These are phyloP conservation scores for Bombylius discolor DNA, from an alignment of 2,888 invertebrate genomes.

Conservation along the genomic window DNA sequence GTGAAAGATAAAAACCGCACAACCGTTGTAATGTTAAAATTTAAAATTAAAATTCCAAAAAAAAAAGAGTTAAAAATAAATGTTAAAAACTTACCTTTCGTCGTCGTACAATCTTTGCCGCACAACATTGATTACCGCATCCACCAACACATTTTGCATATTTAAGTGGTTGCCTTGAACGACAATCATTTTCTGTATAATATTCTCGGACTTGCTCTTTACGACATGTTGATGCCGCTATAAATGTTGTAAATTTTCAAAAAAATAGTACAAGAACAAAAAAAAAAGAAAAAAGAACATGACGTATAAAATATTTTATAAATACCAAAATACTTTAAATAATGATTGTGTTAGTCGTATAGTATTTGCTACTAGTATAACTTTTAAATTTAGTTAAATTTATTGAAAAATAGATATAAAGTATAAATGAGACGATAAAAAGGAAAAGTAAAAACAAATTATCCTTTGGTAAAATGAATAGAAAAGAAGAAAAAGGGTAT, in stretches of 20 bases:
- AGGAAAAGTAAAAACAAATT: too few relatives aligned
- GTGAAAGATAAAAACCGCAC: not conserved
- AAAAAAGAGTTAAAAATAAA: constrained; percentile 1
- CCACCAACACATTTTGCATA: constrained; percentile 75
- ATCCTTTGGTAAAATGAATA: too few relatives aligned
- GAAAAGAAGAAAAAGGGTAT: too few relatives aligned
- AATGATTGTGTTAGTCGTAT: not conserved
- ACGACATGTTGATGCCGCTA: constrained; percentile 61
- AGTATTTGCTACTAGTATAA: too few relatives aligned
- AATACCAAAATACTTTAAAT: not conserved
- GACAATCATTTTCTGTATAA: constrained; percentile 82
- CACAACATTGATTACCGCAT: constrained; percentile 77
- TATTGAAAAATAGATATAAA: too few relatives aligned
- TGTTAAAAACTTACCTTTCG: constrained; percentile 55
- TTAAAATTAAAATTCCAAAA: not conserved
- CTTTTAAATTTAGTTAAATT: too few relatives aligned
- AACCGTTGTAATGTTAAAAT: not conserved
- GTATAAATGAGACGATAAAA: too few relatives aligned
- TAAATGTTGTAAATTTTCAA: constrained; percentile 17
- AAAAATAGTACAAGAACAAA: not conserved
- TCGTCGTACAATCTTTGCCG: constrained; percentile 81
- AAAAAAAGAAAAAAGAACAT: not conserved
- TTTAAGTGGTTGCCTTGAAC: constrained; percentile 79
- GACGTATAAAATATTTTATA: not conserved
- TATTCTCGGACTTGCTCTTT: constrained; percentile 85